Evolutionary conservation across 2,888 invertebrate genomes (phyloP).

Genomic region (Pyrrhosoma nymphula): DNA sequence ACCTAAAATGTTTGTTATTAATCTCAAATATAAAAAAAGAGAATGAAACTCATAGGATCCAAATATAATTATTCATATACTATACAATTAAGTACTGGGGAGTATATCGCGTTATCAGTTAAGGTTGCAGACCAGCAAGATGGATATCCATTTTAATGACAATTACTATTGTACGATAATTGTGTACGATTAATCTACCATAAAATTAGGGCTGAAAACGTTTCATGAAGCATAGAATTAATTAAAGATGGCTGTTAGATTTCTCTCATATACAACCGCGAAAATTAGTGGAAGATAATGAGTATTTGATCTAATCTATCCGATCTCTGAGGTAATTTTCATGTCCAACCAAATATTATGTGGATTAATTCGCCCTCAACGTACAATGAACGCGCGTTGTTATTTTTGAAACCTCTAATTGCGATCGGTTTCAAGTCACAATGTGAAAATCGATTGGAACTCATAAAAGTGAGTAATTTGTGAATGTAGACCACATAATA

Average conservation of each 20-base stretch:
- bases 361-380: neutral
- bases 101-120: too few relatives aligned
- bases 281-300: neutral
- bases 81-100: too few relatives aligned
- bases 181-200: neutral
- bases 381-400: too few relatives aligned
- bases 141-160: neutral
- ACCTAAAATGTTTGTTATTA: too few relatives aligned
- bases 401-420: too few relatives aligned
- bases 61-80: too few relatives aligned
- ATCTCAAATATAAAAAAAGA: too few relatives aligned
- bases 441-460: neutral
- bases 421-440: too few relatives aligned
- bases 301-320: neutral
- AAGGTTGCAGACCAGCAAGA: too few relatives aligned
- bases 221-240: neutral
- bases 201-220: neutral
- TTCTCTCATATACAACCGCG: neutral
- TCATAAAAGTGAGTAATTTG: neutral
- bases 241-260: slow-evolving; percentile 2
- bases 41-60: too few relatives aligned
- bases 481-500: neutral
- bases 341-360: neutral
- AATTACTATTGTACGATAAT: neutral
- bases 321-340: neutral